phyloP scores from a whole-genome alignment of 2,888 invertebrate species.

The Caradrina kadenii region DNA sequence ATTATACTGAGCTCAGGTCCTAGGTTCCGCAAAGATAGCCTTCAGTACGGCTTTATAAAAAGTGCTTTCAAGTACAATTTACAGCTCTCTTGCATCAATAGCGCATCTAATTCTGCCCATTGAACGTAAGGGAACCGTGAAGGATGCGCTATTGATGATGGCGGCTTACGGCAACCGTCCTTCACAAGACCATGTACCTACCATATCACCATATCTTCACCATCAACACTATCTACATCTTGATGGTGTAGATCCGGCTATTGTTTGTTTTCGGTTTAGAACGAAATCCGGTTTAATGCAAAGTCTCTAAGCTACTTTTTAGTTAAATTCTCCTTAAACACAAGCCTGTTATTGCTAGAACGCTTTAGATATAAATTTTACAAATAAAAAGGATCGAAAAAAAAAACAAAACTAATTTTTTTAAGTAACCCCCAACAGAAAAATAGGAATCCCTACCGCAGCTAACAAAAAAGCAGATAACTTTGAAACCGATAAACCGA shows the following conservation, averaged over 20 bases:
- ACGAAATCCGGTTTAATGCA: conserved; percentile 11
- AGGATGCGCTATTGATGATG: conserved; percentile 23
- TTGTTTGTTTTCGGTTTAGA: conserved; percentile 31
- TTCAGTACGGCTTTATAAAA: neutral
- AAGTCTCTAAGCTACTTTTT: too few relatives aligned
- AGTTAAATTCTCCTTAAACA: too few relatives aligned
- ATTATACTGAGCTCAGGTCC: too few relatives aligned
- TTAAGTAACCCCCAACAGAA: too few relatives aligned
- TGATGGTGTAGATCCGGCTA: conserved; percentile 40
- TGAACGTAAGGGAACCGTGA: neutral
- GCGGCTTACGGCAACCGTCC: conserved; percentile 18
- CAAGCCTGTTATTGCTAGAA: too few relatives aligned
- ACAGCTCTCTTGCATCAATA: conserved; percentile 8
- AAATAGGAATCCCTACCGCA: too few relatives aligned
- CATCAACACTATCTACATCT: conserved; percentile 24
- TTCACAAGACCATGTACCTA: conserved; percentile 9
- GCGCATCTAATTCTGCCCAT: conserved; percentile 11
- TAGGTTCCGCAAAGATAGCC: neutral
- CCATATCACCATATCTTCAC: conserved; percentile 10
- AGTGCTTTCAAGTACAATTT: neutral
- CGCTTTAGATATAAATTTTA: too few relatives aligned
- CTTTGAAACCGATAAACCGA: too few relatives aligned
- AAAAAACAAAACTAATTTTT: too few relatives aligned
- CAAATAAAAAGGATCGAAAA: too few relatives aligned
- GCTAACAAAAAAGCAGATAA: too few relatives aligned